Evolutionary conservation across 2,797 vertebrate species (phyloP).

Genomic region (Microhierax caerulescens): DNA sequence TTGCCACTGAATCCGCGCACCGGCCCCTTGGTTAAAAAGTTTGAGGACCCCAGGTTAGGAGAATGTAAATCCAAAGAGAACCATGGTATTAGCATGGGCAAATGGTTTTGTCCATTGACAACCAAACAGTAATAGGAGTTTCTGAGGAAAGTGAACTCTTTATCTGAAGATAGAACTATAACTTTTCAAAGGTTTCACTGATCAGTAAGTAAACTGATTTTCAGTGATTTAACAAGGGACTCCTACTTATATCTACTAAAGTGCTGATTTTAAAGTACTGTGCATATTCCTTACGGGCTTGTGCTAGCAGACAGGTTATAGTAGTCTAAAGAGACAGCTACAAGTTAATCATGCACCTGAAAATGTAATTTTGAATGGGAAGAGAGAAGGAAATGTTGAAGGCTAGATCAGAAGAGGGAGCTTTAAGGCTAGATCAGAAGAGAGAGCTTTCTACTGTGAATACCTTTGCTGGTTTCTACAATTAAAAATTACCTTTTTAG

Average conservation of each 20-base stretch:
- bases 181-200: background rate
- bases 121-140: background rate
- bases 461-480: background rate
- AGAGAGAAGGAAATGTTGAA: background rate
- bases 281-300: background rate
- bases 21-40: too few species aligned
- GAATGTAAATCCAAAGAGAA: background rate
- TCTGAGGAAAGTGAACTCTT: background rate
- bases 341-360: background rate
- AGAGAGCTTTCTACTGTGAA: background rate
- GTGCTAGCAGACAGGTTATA: background rate
- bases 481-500: background rate
- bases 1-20: too few species aligned
- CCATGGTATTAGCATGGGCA: background rate
- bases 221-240: background rate
- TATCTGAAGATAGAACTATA: background rate
- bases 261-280: background rate
- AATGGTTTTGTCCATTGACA: background rate
- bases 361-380: background rate
- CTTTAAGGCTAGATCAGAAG: background rate
- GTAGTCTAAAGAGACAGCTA: background rate
- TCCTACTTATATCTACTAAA: background rate
- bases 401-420: background rate
- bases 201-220: background rate
- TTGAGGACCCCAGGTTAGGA: too few species aligned